Evolutionary conservation across 2,113 vertebrate genomes (phyloP).

Genomic region (Heloderma charlesbogerti): DNA sequence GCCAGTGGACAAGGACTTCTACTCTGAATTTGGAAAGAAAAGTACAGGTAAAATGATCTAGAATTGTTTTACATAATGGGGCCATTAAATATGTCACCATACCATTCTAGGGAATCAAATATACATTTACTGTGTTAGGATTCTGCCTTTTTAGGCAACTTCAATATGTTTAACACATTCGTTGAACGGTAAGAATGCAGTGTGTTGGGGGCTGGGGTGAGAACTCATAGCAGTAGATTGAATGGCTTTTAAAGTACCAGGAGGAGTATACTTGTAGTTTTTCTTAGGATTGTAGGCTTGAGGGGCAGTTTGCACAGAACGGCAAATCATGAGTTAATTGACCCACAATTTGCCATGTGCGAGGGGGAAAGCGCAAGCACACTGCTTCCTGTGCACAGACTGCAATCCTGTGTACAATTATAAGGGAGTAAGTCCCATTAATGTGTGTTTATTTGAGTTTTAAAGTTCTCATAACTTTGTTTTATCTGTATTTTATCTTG

Average conservation of each 20-base stretch:
- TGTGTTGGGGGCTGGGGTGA: too few species aligned
- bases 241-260: neutral
- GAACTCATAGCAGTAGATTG: neutral
- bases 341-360: too few species aligned
- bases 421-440: too few species aligned
- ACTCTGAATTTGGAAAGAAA: conserved; percentile 94
- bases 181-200: too few species aligned
- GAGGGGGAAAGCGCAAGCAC: too few species aligned
- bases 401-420: too few species aligned
- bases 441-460: too few species aligned
- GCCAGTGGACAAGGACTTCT: conserved; percentile 93
- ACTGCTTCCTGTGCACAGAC: too few species aligned
- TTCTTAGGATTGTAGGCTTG: neutral
- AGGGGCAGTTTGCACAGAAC: neutral
- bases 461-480: neutral
- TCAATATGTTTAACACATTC: neutral
- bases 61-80: neutral
- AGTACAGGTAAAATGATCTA: conserved; percentile 80
- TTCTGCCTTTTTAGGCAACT: neutral
- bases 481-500: too few species aligned
- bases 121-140: neutral
- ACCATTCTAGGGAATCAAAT: neutral
- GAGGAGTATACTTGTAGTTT: neutral
- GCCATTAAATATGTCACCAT: neutral
- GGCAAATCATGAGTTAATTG: too few species aligned